Base-by-base conservation (phyloP, 2,888 invertebrate species). In the Pheosia gnoma region DNA sequence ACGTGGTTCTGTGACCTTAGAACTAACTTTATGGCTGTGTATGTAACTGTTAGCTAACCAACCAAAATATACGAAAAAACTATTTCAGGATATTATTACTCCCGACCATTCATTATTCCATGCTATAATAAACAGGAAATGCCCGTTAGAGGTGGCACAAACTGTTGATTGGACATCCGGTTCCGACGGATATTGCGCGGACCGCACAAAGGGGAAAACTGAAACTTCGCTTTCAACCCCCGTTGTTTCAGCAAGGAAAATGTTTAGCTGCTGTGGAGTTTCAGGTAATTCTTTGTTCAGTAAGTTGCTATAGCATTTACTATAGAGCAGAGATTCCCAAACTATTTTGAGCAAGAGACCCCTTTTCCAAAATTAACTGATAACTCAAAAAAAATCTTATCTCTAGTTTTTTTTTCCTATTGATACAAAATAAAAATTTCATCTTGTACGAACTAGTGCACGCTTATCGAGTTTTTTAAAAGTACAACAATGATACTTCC, bases 111-210 rank as follows among this genome's bases (percentile, higher is more conserved):
- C 37, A 38, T 51, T 63, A 56, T 39, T 13, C 43, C 10, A 13
- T 49, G 52, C 43, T 60, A 39, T 54, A 45, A 57, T 58, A 60
- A 68, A 66, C 65, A 59, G 68, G 68, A 66, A 65, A 65, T 59
- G 59, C 59, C 59, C 49, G 51, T n/a, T 60, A 45, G 59, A 61
- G 61, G 58, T 60, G 58, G 58, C 43, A 56, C 58, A 58, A 66
- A 64, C 61, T 61, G 58, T 60, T 71, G 73, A 71, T 73, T 71
- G 71, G 63, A 66, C 70, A 61, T 67, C 71, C 72, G 69, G 59
- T 38, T 45, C 55, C 59, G 36, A 65, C 72, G 74, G 74, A 74
- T 67, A 68, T 70, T 68, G 70, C 65, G 59, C 41, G 49, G 57
- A 13, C 56, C 60, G 39, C 45, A 37, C 57, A 57, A 38, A 38